phyloP scores from a whole-genome alignment of 2,888 invertebrate genomes.

The Chalcis sispes region DNA sequence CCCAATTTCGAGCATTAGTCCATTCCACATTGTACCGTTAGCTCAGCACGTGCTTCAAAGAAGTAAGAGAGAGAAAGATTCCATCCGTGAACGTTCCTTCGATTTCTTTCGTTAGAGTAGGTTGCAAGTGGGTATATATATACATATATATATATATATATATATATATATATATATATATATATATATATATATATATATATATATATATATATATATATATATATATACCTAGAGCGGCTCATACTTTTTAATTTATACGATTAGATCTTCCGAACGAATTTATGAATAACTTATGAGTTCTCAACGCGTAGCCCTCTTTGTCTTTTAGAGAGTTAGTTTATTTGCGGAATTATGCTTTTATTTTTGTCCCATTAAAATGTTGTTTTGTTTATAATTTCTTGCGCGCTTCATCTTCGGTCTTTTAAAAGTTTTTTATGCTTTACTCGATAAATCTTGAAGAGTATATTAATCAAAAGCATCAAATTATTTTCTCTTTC shows the following conservation, averaged over 20 bases:
- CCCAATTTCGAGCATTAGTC: conserved; percentile 55
- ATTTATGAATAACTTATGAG: conserved; percentile 41
- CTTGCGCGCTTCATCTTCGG: no score
- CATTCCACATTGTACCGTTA: conserved; percentile 48
- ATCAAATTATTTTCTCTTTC: no score
- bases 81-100: no score
- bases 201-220: background rate
- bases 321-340: background rate
- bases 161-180: no score
- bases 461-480: no score
- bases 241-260: conserved; percentile 40
- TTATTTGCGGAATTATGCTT: background rate
- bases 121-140: conserved; percentile 50
- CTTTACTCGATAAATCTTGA: no score
- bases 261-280: conserved; percentile 48
- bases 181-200: no score
- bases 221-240: background rate
- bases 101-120: no score
- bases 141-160: no score
- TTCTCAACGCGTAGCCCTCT: conserved; percentile 11
- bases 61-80: no score
- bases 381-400: background rate
- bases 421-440: no score
- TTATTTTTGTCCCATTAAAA: background rate
- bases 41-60: conserved; percentile 31